Conservation (phyloP, 1,140 invertebrate genomes). For the Drosophila nebulosa region DNA sequence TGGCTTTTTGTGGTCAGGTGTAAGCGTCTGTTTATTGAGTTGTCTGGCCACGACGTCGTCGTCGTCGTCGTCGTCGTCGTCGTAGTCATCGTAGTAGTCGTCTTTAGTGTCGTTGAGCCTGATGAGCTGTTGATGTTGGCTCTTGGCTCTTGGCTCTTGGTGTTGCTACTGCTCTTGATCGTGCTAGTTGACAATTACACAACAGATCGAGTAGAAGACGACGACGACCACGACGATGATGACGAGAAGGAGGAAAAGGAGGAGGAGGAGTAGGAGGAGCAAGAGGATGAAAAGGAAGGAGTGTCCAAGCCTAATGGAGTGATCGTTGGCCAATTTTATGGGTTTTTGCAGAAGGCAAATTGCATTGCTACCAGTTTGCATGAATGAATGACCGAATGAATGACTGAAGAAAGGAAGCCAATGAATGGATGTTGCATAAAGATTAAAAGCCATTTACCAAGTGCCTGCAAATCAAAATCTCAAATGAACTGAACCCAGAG, state of each 20-base stretch:
- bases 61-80: constrained; percentile 7
- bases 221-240: not conserved
- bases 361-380: constrained; percentile 64
- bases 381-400: constrained; percentile 69
- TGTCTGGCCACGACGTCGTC: constrained; percentile 41
- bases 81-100: too few relatives aligned
- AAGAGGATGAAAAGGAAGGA: not conserved
- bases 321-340: constrained; percentile 75
- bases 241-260: not conserved
- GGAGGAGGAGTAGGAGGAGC: not conserved
- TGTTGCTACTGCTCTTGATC: constrained; percentile 68
- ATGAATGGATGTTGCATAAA: constrained; percentile 15
- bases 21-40: constrained; percentile 69
- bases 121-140: constrained; percentile 70
- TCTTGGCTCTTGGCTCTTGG: not conserved
- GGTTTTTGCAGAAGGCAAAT: constrained; percentile 41
- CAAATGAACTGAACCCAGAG: constrained; percentile 35
- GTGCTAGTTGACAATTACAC: constrained; percentile 78
- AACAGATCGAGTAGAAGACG: constrained; percentile 26
- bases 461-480: constrained; percentile 66
- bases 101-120: constrained; percentile 31
- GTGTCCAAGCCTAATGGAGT: constrained; percentile 56
- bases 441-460: constrained; percentile 56
- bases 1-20: constrained; percentile 63
- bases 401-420: constrained; percentile 5